Base-by-base conservation (phyloP, 2,113 vertebrate genomes). In the Sturnus vulgaris region DNA sequence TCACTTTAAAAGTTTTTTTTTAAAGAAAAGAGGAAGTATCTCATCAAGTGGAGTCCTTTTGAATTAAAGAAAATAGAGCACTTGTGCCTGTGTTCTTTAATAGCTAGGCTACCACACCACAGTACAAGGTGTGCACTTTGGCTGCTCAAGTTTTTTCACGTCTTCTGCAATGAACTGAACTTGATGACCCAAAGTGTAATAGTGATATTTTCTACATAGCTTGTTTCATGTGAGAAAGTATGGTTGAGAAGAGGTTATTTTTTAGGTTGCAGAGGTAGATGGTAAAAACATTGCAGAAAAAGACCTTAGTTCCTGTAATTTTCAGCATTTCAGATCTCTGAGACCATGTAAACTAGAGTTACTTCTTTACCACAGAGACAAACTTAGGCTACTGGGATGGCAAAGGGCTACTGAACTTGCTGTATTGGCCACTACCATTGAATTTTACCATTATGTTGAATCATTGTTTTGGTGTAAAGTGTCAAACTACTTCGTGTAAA, bases 181-280 rank as follows among this genome's bases (percentile, higher is more conserved):
- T 59, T 49, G 73, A 53, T 81, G 21, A 28, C 13, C 21, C 10
- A n/a, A 63, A 15, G 18, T 86, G 28, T 59, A 86, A 53, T 11
- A 53, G 5, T 0, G 0, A 4, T 46, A 39, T 86, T 46, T 46
- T 27, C 30, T 87, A 44, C 33, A 16, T 11, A 40, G 35, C 37
- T 40, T 53, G 40, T 25, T 88, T 39, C 28, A 15, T 46, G 31
- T 69, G 28, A 30, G 23, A 53, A 63, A 16, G n/a, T 76, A 11
- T 20, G 59, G 16, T 35, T 70, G 69, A 37, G 49, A 82, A 49
- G 21, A 11, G 14, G 23, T 22, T 53, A 11, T 1, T 11, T 88
- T 86, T n/a, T 49, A 69, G 14, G 5, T 63, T 66, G 39, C 37
- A 66, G 39, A 70, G 33, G 18, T 10, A 73, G 18, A 33, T 8